Percentiles rank a stretch among this genome's conserved stretches.
Evolutionary conservation across 2,888 invertebrate species (phyloP).

Genomic region (Creontiades dilutus): DNA sequence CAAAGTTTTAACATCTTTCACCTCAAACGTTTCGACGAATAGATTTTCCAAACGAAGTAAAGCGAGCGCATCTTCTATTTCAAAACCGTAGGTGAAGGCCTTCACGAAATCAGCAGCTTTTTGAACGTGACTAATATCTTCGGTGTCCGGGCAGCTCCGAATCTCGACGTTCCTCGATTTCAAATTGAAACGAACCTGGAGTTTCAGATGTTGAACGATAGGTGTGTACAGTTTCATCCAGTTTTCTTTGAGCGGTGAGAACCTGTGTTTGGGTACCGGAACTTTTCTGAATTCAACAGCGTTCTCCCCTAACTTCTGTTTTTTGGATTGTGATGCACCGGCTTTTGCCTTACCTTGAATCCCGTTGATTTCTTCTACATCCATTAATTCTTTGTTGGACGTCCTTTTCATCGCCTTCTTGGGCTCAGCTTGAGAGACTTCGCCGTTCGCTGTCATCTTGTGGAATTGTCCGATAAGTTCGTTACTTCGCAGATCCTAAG

Average conservation of each 20-base stretch:
- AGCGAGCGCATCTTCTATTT: slow-evolving; percentile 97
- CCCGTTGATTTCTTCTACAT: slow-evolving; percentile 84
- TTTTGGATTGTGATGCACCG: slow-evolving; percentile 79
- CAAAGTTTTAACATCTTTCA: slow-evolving; percentile 96
- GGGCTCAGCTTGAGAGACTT: not conserved
- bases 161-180: slow-evolving; percentile 95
- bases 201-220: slow-evolving; percentile 94
- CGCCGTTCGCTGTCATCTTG: slow-evolving; percentile 30
- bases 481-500: too few relatives aligned
- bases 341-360: slow-evolving; percentile 81
- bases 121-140: slow-evolving; percentile 93
- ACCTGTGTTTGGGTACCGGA: slow-evolving; percentile 93
- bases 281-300: slow-evolving; percentile 84
- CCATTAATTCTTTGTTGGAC: slow-evolving; percentile 82
- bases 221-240: slow-evolving; percentile 99
- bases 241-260: slow-evolving; percentile 95
- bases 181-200: slow-evolving; percentile 96
- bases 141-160: slow-evolving; percentile 84
- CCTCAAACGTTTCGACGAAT: slow-evolving; percentile 97
- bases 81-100: slow-evolving; percentile 97
- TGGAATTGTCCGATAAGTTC: not conserved
- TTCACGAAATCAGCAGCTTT: slow-evolving; percentile 99
- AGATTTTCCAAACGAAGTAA: slow-evolving; percentile 96
- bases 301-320: slow-evolving; percentile 78
- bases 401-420: slow-evolving; percentile 76